These are phyloP conservation scores for Chionodraco myersi DNA, from an alignment of 2,113 vertebrate genomes.

Conservation along the genomic window DNA sequence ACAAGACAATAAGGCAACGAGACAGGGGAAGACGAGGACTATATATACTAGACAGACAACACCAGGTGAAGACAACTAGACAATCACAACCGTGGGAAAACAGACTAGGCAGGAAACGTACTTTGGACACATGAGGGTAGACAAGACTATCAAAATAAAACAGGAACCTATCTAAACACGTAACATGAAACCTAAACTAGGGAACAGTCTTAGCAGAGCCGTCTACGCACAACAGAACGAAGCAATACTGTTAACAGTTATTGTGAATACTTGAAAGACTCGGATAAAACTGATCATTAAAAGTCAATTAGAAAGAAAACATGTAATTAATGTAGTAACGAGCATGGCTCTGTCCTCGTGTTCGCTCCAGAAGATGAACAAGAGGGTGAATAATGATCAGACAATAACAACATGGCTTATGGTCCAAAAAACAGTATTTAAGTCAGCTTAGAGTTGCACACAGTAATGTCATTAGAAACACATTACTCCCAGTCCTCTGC, in stretches of 20 bases:
- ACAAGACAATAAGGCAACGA: no score
- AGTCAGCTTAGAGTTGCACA: conserved; percentile 16
- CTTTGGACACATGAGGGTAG: no score
- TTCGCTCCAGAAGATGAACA: neutral
- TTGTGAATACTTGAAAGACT: neutral
- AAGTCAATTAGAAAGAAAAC: neutral
- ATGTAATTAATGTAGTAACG: neutral
- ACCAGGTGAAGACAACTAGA: no score
- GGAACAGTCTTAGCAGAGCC: no score
- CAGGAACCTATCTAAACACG: no score
- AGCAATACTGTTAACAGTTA: neutral
- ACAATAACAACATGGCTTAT: neutral
- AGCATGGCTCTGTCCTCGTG: neutral
- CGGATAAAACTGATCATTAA: neutral
- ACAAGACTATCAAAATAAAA: no score
- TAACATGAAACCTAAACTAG: no score
- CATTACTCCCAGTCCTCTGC: conserved; percentile 8
- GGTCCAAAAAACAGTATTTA: conserved; percentile 6
- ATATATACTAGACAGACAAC: no score
- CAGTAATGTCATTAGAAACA: conserved; percentile 32
- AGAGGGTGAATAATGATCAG: neutral
- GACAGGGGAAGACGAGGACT: no score
- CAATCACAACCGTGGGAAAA: no score
- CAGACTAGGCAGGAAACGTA: no score
- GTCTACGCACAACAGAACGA: no score